A percentile compares a stretch with the other conserved stretches of the same genome.
These are phyloP conservation scores for Trichonephila clavipes DNA, from an alignment of 1,140 invertebrate genomes.

Conservation along the genomic window DNA sequence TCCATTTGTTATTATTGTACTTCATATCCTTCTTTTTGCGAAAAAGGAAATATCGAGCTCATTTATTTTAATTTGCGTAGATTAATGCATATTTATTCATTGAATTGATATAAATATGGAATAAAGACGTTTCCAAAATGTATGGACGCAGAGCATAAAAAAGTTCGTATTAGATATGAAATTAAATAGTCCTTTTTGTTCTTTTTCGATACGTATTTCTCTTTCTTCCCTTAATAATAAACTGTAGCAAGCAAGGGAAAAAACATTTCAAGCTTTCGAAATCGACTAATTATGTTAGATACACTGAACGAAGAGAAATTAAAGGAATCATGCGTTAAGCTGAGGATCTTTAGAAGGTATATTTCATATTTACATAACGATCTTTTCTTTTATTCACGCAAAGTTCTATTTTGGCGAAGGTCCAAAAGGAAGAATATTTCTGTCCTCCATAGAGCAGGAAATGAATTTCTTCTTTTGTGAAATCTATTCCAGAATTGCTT, in stretches of 20 bases:
- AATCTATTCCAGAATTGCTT: background rate
- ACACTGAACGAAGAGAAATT: constrained; percentile 21
- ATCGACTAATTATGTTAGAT: constrained; percentile 41
- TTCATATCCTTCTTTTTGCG: background rate
- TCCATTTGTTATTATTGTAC: no score
- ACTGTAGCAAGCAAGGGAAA: background rate
- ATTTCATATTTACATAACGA: constrained; percentile 47
- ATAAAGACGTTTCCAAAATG: background rate
- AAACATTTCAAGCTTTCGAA: background rate
- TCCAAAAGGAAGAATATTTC: background rate
- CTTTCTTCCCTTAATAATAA: background rate
- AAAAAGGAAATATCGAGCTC: background rate
- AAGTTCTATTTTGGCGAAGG: background rate
- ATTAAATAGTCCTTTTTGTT: background rate
- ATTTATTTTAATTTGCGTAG: background rate
- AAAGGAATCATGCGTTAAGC: background rate
- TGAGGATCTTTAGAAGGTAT: background rate
- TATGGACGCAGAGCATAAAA: background rate
- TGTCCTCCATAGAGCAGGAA: background rate
- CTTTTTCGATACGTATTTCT: background rate
- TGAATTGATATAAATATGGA: background rate
- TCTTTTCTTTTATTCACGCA: constrained; percentile 1
- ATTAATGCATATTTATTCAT: background rate
- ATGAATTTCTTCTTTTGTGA: constrained; percentile 4
- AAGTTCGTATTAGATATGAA: background rate